Base-by-base conservation (phyloP, 2,797 vertebrate species). In the Chromobotia macracanthus region DNA sequence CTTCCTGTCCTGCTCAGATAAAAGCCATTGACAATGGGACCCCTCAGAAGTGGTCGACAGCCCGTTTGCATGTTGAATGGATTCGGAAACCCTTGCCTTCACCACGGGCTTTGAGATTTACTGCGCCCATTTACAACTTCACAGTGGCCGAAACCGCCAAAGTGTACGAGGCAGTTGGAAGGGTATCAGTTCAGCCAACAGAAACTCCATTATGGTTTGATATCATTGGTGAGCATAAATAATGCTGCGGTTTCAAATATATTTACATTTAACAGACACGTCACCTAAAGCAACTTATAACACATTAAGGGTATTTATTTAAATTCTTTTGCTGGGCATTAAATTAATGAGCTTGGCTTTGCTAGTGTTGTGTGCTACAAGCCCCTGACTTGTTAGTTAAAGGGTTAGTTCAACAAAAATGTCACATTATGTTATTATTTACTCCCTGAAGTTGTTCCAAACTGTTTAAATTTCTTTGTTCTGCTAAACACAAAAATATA, bases 11-110 rank as follows among this genome's bases (percentile, higher is more conserved):
- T 35, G 53, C 88, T 86, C 81, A 99, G 98, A 98, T 99, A 82
- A 98, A 97, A 91, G 97, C 96, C 0, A 93, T 95, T 84, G 98
- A 99, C 86, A 92, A 94, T n/a, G 98, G 97, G 2, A 94, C 92
- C 8, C 95, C 96, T 23, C 95, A 96, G 21, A 92, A 96, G 72
- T 99, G 95, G 77, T 96, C 98, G 0, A 96, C 94, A 3, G 93
- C 95, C 19, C 94, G 94, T 35, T 95, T 99, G 82, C 93, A 96
- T 35, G 93, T 99, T 19, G 95, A 97, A 87, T 99, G 98, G 98
- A 96, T 97, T 85, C 89, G 93, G 51, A 97, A 95, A 85, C 96
- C 96, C 0, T 38, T 91, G 67, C 95, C 95, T 1, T 92, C 95
- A 0, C 72, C 79, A 16, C 90, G 94, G 80, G 92, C 94, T 0